These are phyloP conservation scores for Aquatica leii DNA, from an alignment of 2,888 invertebrate species.

Conservation along the genomic window DNA sequence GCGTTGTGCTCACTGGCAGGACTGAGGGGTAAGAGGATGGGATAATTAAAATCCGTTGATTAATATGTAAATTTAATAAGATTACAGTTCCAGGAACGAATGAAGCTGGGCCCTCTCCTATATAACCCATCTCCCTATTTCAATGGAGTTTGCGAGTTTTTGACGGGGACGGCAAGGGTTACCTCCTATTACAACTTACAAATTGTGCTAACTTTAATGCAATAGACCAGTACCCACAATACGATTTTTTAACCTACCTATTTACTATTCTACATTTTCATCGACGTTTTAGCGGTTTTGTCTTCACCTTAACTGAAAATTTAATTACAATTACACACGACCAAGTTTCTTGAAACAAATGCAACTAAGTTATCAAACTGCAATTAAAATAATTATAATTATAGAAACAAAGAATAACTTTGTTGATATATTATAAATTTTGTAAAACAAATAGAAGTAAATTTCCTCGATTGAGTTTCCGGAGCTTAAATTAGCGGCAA, in stretches of 20 bases:
- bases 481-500: constrained; percentile 24
- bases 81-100: constrained; percentile 94
- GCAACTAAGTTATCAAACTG: too few species aligned
- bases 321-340: not conserved
- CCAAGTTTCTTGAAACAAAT: too few species aligned
- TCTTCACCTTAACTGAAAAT: not conserved
- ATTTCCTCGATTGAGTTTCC: constrained; percentile 20
- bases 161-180: constrained; percentile 36
- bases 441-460: constrained; percentile 15
- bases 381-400: too few species aligned
- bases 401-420: too few species aligned
- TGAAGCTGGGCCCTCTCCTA: constrained; percentile 53
- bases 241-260: constrained; percentile 20
- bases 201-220: constrained; percentile 32
- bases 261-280: not conserved
- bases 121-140: constrained; percentile 47
- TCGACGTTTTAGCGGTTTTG: not conserved
- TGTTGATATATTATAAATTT: constrained; percentile 7
- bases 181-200: constrained; percentile 31
- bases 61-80: constrained; percentile 99
- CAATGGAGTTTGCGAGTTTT: constrained; percentile 45
- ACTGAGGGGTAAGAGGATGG: constrained; percentile 66
- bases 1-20: constrained; percentile 64
- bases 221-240: constrained; percentile 26
- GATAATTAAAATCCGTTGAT: constrained; percentile 98